phyloP scores from a whole-genome alignment of 2,888 invertebrate genomes.

The Antheraea assamensis region DNA sequence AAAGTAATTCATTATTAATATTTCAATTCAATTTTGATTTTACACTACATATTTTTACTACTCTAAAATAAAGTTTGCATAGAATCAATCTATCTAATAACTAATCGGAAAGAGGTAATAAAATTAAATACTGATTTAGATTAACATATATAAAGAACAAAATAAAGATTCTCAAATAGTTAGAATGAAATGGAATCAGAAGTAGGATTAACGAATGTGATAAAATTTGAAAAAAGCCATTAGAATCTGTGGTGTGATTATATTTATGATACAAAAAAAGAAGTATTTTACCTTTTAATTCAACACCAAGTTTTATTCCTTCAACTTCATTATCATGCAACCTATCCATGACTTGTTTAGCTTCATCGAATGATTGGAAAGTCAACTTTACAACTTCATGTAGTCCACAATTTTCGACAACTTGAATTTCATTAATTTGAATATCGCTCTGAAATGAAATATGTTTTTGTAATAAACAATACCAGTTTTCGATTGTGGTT shows the following conservation, averaged over 20 bases:
- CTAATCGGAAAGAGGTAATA: no score
- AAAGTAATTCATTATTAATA: no score
- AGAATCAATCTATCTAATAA: no score
- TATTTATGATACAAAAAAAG: not conserved
- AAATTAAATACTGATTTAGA: no score
- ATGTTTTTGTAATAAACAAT: not conserved
- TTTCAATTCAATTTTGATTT: no score
- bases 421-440: conserved; percentile 41
- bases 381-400: conserved; percentile 32
- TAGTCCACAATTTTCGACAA: conserved; percentile 32
- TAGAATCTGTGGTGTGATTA: not conserved
- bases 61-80: no score
- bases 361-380: conserved; percentile 35
- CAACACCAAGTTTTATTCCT: conserved; percentile 36
- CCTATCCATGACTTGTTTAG: conserved; percentile 33
- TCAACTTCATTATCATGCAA: conserved; percentile 35
- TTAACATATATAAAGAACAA: no score
- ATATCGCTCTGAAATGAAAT: conserved; percentile 41
- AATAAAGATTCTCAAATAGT: not conserved
- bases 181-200: not conserved
- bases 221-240: not conserved
- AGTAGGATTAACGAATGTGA: not conserved
- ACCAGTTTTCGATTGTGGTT: no score
- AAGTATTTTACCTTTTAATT: conserved; percentile 39
- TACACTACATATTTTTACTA: no score